phyloP scores from a whole-genome alignment of 2,888 invertebrate species.

The Rhamphomyia laevipes region DNA sequence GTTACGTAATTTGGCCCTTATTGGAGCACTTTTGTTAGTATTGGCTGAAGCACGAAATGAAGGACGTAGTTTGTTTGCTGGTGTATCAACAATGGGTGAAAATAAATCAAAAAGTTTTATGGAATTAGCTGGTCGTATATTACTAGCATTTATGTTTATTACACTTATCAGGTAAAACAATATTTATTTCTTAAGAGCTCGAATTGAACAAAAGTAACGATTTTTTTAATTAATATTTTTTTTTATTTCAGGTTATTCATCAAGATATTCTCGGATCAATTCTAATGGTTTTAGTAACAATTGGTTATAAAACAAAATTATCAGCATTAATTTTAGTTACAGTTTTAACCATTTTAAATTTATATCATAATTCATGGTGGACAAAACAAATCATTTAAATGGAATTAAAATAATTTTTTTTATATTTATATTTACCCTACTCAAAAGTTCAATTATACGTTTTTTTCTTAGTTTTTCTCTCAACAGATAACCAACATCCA shows the following conservation, averaged over 20 bases:
- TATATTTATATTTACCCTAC: too few relatives aligned
- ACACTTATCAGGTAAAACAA: constrained; percentile 69
- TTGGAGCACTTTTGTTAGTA: constrained; percentile 91
- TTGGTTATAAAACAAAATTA: constrained; percentile 98
- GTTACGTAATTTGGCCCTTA: constrained; percentile 88
- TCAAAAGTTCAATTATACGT: background rate
- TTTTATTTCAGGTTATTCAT: constrained; percentile 53
- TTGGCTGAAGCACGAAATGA: constrained; percentile 93
- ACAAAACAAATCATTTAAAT: constrained; percentile 80
- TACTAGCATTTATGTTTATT: constrained; percentile 98
- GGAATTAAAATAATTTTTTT: too few relatives aligned
- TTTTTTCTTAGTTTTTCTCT: too few relatives aligned
- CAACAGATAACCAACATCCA: too few relatives aligned
- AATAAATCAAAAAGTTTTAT: constrained; percentile 95
- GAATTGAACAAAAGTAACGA: background rate
- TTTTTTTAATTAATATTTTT: background rate
- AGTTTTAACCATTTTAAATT: constrained; percentile 78
- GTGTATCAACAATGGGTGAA: constrained; percentile 82
- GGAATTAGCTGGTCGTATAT: constrained; percentile 87
- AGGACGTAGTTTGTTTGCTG: constrained; percentile 90
- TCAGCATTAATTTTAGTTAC: constrained; percentile 88
- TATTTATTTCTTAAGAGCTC: background rate
- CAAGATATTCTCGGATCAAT: constrained; percentile 88
- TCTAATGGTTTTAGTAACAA: constrained; percentile 89
- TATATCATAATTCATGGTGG: constrained; percentile 99